Conservation (phyloP, 2,113 vertebrate genomes). For the Microtus montanus region DNA sequence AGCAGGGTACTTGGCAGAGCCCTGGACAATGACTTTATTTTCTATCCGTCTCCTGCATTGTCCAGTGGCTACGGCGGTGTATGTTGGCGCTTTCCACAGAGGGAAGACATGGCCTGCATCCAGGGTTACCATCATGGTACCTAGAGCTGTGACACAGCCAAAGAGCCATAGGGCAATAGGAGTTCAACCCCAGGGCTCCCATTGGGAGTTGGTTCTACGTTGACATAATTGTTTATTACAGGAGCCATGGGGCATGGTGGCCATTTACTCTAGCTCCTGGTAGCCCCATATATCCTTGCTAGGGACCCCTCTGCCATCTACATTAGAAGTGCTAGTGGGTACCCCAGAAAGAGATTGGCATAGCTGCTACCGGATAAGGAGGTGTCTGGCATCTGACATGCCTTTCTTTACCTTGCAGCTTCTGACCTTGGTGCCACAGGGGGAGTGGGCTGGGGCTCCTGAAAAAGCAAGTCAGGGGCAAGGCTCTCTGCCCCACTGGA, state of each 20-base stretch:
- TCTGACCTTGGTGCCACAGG: rapidly evolving
- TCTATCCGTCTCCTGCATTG: rapidly evolving
- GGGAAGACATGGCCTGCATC: rapidly evolving
- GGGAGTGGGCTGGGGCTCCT: neutral
- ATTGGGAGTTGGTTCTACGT: rapidly evolving
- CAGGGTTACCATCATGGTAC: rapidly evolving
- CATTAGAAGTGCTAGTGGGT: neutral
- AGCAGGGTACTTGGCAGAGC: neutral
- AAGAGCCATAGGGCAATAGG: neutral
- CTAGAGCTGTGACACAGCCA: neutral
- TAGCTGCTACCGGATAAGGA: rapidly evolving
- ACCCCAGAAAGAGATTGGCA: neutral
- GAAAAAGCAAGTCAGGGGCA: too few relatives aligned
- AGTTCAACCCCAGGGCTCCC: neutral
- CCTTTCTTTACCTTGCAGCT: neutral
- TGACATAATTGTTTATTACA: neutral
- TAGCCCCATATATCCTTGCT: rapidly evolving
- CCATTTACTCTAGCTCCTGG: too few relatives aligned
- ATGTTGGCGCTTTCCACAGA: neutral
- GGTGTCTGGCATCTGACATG: rapidly evolving
- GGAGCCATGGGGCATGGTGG: neutral
- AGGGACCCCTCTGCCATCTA: neutral
- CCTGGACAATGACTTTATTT: neutral
- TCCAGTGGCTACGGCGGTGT: neutral
- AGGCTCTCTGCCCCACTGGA: rapidly evolving